Evolutionary conservation across 2,113 vertebrate species (phyloP).

Genomic region (Coryphaenoides rupestris): DNA sequence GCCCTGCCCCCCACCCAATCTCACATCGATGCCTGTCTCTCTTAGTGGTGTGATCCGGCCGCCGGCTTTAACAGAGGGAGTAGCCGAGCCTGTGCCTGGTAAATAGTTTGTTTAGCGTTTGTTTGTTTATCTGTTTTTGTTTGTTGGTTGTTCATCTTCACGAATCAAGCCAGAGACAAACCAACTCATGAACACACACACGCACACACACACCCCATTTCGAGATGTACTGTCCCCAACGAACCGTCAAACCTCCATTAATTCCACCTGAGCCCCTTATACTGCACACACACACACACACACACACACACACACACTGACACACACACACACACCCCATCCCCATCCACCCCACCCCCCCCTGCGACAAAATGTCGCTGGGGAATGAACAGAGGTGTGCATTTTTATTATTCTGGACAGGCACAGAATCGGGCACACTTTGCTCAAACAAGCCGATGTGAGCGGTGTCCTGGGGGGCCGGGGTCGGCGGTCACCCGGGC

Average conservation of each 20-base stretch:
- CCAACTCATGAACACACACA: conserved; percentile 3
- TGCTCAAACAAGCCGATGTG: conserved; percentile 64
- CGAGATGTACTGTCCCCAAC: conserved; percentile 36
- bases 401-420: conserved; percentile 69
- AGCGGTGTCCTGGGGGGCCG: conserved; percentile 46
- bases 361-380: conserved; percentile 51
- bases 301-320: conserved; percentile 5
- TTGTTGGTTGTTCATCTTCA: conserved; percentile 19
- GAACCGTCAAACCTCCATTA: conserved; percentile 40
- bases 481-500: too few species aligned
- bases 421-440: conserved; percentile 55
- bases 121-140: conserved; percentile 44
- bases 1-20: conserved; percentile 40
- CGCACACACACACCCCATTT: conserved; percentile 36
- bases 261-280: conserved; percentile 51
- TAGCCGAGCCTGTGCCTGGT: not conserved
- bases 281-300: conserved; percentile 12
- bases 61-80: conserved; percentile 41
- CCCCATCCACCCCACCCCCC: conserved; percentile 19
- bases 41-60: conserved; percentile 51
- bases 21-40: conserved; percentile 65
- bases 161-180: conserved; percentile 15
- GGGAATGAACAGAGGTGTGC: conserved; percentile 65
- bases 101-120: too few species aligned
- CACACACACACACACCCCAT: conserved; percentile 40